phyloP scores from a whole-genome alignment of 2,113 vertebrate species.

The Anarhynchus alexandrinus region DNA sequence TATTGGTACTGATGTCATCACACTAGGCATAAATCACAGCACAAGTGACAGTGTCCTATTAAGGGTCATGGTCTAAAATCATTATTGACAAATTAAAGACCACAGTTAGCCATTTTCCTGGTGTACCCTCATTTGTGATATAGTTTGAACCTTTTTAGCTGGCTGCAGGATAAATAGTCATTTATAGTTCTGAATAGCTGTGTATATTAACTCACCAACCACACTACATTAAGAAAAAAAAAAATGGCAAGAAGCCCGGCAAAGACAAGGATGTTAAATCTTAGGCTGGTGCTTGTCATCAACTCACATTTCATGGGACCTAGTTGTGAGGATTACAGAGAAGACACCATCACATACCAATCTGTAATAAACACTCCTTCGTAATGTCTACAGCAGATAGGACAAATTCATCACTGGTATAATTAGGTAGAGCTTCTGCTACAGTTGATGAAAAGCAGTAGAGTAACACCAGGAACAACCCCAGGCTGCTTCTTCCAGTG shows the following conservation, averaged over 20 bases:
- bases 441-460: neutral
- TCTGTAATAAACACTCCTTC: neutral
- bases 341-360: neutral
- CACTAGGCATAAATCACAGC: constrained; percentile 93
- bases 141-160: constrained; percentile 60
- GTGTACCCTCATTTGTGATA: constrained; percentile 68
- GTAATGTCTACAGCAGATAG: neutral
- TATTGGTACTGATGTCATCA: constrained; percentile 93
- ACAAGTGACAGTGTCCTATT: constrained; percentile 95
- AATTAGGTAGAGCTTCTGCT: neutral
- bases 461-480: neutral
- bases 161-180: constrained; percentile 71
- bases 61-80: constrained; percentile 86
- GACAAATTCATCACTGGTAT: neutral
- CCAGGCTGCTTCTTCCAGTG: neutral
- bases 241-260: neutral
- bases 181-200: constrained; percentile 62
- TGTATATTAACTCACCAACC: constrained; percentile 38
- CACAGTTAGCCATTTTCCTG: constrained; percentile 77
- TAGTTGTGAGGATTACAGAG: neutral
- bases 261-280: constrained; percentile 19
- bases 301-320: constrained; percentile 1
- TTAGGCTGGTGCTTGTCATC: neutral
- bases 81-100: constrained; percentile 92
- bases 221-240: neutral